A percentile compares a stretch with the other conserved stretches of the same genome.
phyloP scores from a whole-genome alignment of 2,797 vertebrate genomes.

The Oreonectes daqikongensis region DNA sequence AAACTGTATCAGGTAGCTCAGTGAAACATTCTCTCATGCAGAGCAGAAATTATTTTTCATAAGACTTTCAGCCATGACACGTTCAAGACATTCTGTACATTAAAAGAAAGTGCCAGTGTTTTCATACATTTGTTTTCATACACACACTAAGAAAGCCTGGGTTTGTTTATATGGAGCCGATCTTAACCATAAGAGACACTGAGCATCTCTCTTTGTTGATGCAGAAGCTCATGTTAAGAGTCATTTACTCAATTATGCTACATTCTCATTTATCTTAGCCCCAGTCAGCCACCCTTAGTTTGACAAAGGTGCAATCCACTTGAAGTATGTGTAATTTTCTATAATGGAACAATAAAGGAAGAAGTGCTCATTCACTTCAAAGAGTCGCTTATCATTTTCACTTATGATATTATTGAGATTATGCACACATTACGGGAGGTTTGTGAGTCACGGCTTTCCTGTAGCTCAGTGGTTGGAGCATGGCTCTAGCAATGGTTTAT shows the following conservation, averaged over 20 bases:
- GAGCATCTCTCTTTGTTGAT: slow-evolving; percentile 30
- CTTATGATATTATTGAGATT: slow-evolving; percentile 23
- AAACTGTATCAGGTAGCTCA: not conserved
- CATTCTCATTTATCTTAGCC: slow-evolving; percentile 47
- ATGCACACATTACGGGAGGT: slow-evolving; percentile 17
- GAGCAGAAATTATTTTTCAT: slow-evolving; percentile 4
- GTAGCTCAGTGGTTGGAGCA: too few relatives aligned
- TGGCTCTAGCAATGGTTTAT: too few relatives aligned
- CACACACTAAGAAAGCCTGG: slow-evolving; percentile 9
- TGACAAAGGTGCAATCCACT: slow-evolving; percentile 39
- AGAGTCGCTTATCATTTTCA: slow-evolving; percentile 35
- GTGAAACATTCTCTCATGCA: not conserved
- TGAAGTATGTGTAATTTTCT: slow-evolving; percentile 49
- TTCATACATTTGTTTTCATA: slow-evolving; percentile 3
- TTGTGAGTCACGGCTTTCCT: too few relatives aligned
- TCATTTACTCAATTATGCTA: slow-evolving; percentile 45
- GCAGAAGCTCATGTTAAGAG: slow-evolving; percentile 34
- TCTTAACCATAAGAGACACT: slow-evolving; percentile 17
- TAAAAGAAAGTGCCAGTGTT: not conserved
- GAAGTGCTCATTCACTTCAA: slow-evolving; percentile 39
- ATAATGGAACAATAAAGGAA: slow-evolving; percentile 49
- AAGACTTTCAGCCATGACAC: not conserved
- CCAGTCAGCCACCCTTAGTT: slow-evolving; percentile 26
- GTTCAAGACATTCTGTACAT: slow-evolving; percentile 19
- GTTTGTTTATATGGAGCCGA: slow-evolving; percentile 18